Evolutionary conservation across 2,113 vertebrate species (phyloP).

Genomic region (Quiscalus mexicanus): DNA sequence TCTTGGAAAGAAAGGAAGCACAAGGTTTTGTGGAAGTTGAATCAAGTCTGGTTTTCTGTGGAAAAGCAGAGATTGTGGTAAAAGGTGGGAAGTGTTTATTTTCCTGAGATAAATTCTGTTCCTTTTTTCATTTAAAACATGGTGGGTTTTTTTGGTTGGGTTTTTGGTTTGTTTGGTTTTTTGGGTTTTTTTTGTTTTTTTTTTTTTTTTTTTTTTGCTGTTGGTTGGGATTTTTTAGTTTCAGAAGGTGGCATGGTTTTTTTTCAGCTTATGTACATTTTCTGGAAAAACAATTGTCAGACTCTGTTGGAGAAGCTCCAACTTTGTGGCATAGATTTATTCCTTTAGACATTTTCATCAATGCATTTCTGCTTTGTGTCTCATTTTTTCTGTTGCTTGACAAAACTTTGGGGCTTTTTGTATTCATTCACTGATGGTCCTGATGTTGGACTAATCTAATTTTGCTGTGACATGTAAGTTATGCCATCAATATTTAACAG

Average conservation of each 20-base stretch:
- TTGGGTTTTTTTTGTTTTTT: too few species aligned
- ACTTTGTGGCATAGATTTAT: not conserved
- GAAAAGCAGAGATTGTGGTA: not conserved
- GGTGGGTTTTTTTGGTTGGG: too few species aligned
- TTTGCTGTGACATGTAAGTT: not conserved
- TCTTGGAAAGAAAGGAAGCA: not conserved
- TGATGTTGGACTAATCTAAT: not conserved
- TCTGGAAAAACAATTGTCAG: not conserved
- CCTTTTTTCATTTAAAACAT: not conserved
- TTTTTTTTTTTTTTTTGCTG: too few species aligned
- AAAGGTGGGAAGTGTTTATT: not conserved
- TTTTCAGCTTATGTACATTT: not conserved
- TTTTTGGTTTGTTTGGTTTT: too few species aligned
- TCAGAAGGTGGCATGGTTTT: not conserved
- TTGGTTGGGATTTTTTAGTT: not conserved
- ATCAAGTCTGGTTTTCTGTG: not conserved
- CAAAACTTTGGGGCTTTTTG: not conserved
- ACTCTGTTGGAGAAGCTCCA: not conserved
- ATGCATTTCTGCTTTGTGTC: not conserved
- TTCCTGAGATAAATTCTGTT: not conserved
- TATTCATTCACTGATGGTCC: not conserved
- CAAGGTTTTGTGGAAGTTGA: not conserved
- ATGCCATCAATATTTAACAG: not conserved
- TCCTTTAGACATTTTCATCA: not conserved
- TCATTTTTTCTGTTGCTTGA: not conserved